A percentile compares a stretch with the other conserved stretches of the same genome.
phyloP scores from a whole-genome alignment of 2,797 vertebrate species.

The Fistularia tabacaria region DNA sequence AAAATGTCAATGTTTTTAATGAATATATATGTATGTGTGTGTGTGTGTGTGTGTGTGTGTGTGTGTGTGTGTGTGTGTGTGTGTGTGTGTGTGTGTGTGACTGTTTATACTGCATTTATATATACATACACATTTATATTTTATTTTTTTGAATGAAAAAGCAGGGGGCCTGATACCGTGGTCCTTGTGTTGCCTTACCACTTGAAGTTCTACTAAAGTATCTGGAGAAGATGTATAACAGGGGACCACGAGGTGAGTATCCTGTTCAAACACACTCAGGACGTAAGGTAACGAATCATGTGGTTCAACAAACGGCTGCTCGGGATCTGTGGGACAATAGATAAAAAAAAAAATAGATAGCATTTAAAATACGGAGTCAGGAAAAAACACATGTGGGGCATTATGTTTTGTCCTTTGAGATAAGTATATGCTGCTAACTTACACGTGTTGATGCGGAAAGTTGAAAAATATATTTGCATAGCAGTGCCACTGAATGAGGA shows the following conservation, averaged over 20 bases:
- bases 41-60: no score
- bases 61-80: no score
- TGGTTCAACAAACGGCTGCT: constrained; percentile 77
- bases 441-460: constrained; percentile 1
- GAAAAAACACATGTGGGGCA: no score
- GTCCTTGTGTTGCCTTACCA: constrained; percentile 66
- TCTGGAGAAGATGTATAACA: constrained; percentile 83
- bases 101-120: no score
- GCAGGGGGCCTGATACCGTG: neutral
- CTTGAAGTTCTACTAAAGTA: constrained; percentile 64
- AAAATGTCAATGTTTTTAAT: no score
- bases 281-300: fast-evolving
- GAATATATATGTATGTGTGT: no score
- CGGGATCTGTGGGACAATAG: constrained; percentile 69
- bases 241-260: constrained; percentile 70
- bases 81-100: no score
- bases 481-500: constrained; percentile 18
- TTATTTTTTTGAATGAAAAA: neutral
- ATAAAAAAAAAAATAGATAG: neutral
- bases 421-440: no score
- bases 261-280: constrained; percentile 47
- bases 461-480: constrained; percentile 12
- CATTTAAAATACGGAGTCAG: neutral
- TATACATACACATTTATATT: no score
- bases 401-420: no score